A percentile compares a stretch with the other conserved stretches of the same genome.
phyloP scores from a whole-genome alignment of 2,113 vertebrate genomes.

The Perca fluviatilis region DNA sequence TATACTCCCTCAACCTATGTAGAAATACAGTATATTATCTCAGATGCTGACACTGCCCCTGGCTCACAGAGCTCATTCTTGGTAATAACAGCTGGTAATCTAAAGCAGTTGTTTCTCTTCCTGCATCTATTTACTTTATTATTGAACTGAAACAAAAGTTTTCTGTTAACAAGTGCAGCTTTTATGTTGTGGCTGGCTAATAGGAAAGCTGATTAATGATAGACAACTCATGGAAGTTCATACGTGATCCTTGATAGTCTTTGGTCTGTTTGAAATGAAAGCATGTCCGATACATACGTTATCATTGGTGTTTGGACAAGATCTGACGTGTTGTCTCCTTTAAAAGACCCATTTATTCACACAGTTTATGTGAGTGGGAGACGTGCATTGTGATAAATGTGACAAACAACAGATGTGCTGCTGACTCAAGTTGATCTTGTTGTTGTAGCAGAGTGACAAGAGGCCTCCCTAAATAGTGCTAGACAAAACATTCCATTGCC shows the following conservation, averaged over 20 bases:
- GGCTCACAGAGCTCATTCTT: conserved; percentile 5
- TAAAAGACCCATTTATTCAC: neutral
- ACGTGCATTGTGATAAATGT: conserved; percentile 5
- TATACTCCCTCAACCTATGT: neutral
- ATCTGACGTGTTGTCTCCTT: neutral
- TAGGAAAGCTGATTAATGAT: neutral
- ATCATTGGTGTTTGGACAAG: neutral
- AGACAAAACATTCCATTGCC: neutral
- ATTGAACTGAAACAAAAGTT: conserved; percentile 20
- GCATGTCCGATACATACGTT: neutral
- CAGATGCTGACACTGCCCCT: conserved; percentile 6
- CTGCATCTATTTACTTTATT: neutral
- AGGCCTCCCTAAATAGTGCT: neutral
- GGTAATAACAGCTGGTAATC: conserved; percentile 39
- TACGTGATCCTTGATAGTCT: neutral
- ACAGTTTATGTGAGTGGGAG: neutral
- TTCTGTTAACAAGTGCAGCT: neutral
- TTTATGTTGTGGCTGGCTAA: neutral
- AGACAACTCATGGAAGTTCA: neutral
- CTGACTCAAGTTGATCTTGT: conserved; percentile 21
- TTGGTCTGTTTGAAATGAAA: neutral
- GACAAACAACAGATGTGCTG: conserved; percentile 34
- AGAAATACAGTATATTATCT: conserved; percentile 4
- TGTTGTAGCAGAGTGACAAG: conserved; percentile 5
- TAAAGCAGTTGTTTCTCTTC: conserved; percentile 30